These are phyloP conservation scores for Mystacornis crossleyi DNA, from an alignment of 2,113 vertebrate genomes.

Conservation along the genomic window DNA sequence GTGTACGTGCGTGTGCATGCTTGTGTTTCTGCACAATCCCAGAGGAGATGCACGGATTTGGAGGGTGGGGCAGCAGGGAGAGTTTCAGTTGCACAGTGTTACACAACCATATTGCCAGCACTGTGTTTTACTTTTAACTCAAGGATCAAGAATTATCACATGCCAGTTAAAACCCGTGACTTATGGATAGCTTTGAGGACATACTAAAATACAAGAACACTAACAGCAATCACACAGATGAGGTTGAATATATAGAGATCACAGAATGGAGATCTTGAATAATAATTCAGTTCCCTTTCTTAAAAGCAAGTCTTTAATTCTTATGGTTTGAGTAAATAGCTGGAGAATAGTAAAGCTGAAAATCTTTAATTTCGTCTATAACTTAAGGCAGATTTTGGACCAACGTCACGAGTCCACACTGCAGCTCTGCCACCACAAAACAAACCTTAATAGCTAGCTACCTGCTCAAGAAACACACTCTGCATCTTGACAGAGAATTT, in stretches of 20 bases:
- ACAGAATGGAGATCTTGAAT: background rate
- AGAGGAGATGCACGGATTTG: background rate
- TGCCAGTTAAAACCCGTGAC: background rate
- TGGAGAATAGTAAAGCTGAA: background rate
- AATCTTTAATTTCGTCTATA: background rate
- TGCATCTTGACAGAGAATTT: background rate
- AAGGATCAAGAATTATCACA: background rate
- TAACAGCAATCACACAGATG: background rate
- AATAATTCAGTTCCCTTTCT: background rate
- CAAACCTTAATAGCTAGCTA: background rate
- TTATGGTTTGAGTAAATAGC: background rate
- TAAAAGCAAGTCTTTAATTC: background rate
- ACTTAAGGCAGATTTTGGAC: background rate
- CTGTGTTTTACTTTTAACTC: background rate
- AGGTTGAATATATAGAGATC: background rate
- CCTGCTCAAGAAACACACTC: background rate
- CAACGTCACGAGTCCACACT: background rate
- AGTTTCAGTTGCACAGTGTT: background rate
- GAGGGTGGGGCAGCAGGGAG: background rate
- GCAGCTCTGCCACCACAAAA: background rate
- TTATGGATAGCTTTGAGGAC: background rate
- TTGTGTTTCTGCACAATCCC: accelerated
- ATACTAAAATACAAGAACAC: background rate
- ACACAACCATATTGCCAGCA: background rate
- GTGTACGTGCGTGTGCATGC: background rate